A percentile compares a stretch with the other conserved stretches of the same genome.
phyloP scores from a whole-genome alignment of 2,888 invertebrate species.

The Parnassius smintheus region DNA sequence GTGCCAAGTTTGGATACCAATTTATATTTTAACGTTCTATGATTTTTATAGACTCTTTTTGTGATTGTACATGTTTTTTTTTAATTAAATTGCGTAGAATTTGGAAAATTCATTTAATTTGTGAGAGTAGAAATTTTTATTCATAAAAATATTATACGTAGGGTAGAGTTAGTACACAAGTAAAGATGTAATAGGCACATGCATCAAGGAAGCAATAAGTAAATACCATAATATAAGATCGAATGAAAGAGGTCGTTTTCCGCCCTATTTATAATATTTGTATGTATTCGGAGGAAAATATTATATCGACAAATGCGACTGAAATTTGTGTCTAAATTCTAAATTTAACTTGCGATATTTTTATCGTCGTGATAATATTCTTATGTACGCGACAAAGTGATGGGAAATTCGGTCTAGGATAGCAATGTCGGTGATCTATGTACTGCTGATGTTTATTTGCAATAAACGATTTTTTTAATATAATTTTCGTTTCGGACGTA shows the following conservation, averaged over 20 bases:
- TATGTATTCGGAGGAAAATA: conserved; percentile 3
- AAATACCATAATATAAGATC: neutral
- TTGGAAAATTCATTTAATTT: neutral
- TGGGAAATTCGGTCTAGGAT: neutral
- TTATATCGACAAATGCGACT: conserved; percentile 14
- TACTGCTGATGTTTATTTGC: conserved; percentile 48
- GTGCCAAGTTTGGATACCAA: too few relatives aligned
- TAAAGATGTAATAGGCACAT: conserved; percentile 1
- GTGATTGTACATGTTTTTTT: too few relatives aligned
- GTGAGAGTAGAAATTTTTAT: conserved; percentile 1
- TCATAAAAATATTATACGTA: conserved; percentile 15
- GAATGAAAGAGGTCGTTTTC: neutral
- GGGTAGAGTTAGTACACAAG: conserved; percentile 1
- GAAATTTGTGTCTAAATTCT: conserved; percentile 29
- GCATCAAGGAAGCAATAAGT: conserved; percentile 2
- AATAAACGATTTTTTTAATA: conserved; percentile 47
- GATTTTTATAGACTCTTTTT: too few relatives aligned
- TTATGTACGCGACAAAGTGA: conserved; percentile 21
- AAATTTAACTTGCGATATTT: conserved; percentile 35
- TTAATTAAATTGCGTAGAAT: too few relatives aligned
- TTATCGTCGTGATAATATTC: conserved; percentile 39
- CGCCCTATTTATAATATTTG: conserved; percentile 21
- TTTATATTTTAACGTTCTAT: too few relatives aligned
- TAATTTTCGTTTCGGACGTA: conserved; percentile 49
- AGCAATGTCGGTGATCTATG: conserved; percentile 32